These are phyloP conservation scores for Muntiacus muntjak DNA, from an alignment of 2,113 vertebrate species.

Conservation along the genomic window DNA sequence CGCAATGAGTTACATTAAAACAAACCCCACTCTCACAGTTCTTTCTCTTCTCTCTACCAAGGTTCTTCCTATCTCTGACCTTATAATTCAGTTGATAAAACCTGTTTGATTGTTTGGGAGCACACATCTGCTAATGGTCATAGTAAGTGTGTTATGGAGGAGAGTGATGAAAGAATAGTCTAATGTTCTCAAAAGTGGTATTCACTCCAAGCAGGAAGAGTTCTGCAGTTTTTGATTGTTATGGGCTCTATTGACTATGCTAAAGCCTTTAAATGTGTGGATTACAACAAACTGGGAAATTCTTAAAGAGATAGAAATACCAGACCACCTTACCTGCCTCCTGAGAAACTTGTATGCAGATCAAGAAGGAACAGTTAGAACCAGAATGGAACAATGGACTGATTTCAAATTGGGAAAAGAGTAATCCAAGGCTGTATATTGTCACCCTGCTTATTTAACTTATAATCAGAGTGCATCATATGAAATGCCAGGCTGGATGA, in stretches of 20 bases:
- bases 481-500: background rate
- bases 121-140: background rate
- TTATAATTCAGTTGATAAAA: background rate
- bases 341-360: background rate
- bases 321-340: background rate
- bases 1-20: background rate
- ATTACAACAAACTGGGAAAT: background rate
- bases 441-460: background rate
- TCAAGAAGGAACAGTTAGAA: background rate
- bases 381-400: accelerated
- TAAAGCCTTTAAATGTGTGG: background rate
- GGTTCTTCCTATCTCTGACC: background rate
- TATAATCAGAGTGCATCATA: background rate
- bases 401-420: background rate
- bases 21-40: too few relatives aligned
- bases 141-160: background rate
- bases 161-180: background rate
- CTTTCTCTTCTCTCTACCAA: background rate
- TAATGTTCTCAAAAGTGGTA: background rate
- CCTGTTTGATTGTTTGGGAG: background rate
- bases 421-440: background rate
- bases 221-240: background rate
- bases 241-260: background rate
- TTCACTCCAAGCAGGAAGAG: background rate
- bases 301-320: background rate